Base-by-base conservation (phyloP, 2,113 vertebrate species). In the Syngnathus typhle region DNA sequence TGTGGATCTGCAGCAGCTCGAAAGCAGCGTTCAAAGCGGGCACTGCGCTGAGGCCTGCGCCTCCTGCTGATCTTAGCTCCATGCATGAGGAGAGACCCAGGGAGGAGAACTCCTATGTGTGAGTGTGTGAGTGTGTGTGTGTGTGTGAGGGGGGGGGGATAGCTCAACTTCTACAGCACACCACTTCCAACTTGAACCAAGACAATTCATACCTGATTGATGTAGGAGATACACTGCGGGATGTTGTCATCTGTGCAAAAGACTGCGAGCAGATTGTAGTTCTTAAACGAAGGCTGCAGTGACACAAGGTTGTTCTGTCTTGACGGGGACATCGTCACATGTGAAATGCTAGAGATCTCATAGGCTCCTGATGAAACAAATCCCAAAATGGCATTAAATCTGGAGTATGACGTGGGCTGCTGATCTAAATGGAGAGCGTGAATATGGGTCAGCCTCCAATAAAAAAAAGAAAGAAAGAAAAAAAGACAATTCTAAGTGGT, bases 221-320 rank as follows among this genome's bases (percentile, higher is more conserved):
- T 93, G 89, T 98, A 97, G 10, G 91, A 88, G 79, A 96, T 83
- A 74, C 95, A 94, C 65, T 95, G 93, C 46, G 92, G 91, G 80
- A 95, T 80, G 83, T 98, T 99, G 54, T 95, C 93, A 81, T 96
- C 94, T 39, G 94, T 96, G 90, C 97, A 98, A 81, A 99, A 98
- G 88, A 92, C 93, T 90, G 92, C 93, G 61, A 92, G 86, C 83
- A 93, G 81, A 81, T 77, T 92, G 76, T 92, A 92, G 74, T 72
- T 90, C 91, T 90, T 93, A 82, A 90, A 88, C 65, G 88, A 55
- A 89, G 89, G 69, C 76, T 37, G 85, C 62, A 92, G 89, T 65
- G 92, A 89, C 82, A 88, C 84, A 64, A 87, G 82, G 73, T 87
- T 87, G 82, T 86, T 92, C 76, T 91, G 90, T 74, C 88, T 92